Evolutionary conservation across 2,888 invertebrate genomes (phyloP).

Genomic region (Gastracanthus pulcherrimus): DNA sequence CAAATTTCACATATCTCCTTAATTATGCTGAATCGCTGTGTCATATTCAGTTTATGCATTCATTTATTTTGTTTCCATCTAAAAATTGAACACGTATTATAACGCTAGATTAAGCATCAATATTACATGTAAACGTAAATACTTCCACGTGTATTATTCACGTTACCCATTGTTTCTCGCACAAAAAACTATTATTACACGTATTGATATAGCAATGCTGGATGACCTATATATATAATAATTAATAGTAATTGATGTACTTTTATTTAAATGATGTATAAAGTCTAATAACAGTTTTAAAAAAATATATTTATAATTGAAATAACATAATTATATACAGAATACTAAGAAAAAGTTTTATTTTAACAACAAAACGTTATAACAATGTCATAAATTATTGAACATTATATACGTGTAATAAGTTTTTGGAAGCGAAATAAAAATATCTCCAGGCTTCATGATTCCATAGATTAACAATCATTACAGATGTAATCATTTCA

Average conservation of each 20-base stretch:
- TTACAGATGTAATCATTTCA: constrained; percentile 48
- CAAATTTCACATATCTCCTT: not conserved
- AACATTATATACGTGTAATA: constrained; percentile 23
- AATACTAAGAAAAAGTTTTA: not conserved
- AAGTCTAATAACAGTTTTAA: no score
- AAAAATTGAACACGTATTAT: constrained; percentile 18
- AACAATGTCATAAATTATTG: not conserved
- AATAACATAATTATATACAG: not conserved
- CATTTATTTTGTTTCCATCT: constrained; percentile 15
- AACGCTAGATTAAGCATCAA: constrained; percentile 45
- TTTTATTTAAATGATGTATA: not conserved
- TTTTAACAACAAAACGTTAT: no score
- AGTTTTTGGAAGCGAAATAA: constrained; percentile 21
- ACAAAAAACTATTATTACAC: constrained; percentile 32
- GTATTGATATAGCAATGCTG: no score
- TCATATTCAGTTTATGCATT: constrained; percentile 22
- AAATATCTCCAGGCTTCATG: constrained; percentile 19
- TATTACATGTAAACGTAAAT: constrained; percentile 56
- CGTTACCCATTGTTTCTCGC: constrained; percentile 30
- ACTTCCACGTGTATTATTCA: constrained; percentile 56
- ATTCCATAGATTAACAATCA: constrained; percentile 45
- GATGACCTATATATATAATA: not conserved
- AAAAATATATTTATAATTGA: not conserved
- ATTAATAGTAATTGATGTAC: not conserved
- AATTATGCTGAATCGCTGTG: not conserved